Base-by-base conservation (phyloP, 92 coral and sea anemone species). In the Paramuricea clavata region DNA sequence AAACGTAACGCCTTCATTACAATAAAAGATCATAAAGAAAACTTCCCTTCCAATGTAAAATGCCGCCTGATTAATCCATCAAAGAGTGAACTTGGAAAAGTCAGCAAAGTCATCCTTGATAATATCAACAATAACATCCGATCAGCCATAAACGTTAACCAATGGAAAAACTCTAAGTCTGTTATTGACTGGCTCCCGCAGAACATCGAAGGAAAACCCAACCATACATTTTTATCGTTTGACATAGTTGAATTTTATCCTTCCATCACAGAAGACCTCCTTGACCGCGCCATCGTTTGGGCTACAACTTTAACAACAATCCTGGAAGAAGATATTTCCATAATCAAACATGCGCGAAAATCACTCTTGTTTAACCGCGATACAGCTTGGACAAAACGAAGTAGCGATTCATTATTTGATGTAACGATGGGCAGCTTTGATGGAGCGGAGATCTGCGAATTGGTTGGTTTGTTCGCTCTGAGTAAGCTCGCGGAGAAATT, bases 391-490 rank as follows among this genome's bases (percentile, higher is more conserved):
- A 16, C 76, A 15, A 81, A 81, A 72, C 49, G 74, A 19, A 60
- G 21, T 71, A 36, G 44, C 17, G 57, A 34, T 30, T 52, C 9
- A 25, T n/a, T 47, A 25, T 83, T 70, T 17, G 87, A 83, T 30
- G 87, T 83, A 19, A 70, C 88, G 19, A 83, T 83, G 88, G 88
- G 88, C 2, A 71, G 81, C 81, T 71, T 49, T 17, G 87, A 72
- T 67, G 87, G 87, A 68, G 87, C 87, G 11, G 81, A 83, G 49
- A 34, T 83, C 10, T 83, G 81, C 34, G 87, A 83, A 26, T 68
- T 83, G 22, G 81, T 83, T 4, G 71, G 81, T 13, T 67, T 83
- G 70, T 83, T 49, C 28, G 69, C 69, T 5, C 25, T 83, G 9
- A 43, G 69, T 39, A 60, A 65, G 3, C 54, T 81, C 12, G 31